phyloP scores from a whole-genome alignment of 2,797 vertebrate genomes.

The Aratinga solstitialis region DNA sequence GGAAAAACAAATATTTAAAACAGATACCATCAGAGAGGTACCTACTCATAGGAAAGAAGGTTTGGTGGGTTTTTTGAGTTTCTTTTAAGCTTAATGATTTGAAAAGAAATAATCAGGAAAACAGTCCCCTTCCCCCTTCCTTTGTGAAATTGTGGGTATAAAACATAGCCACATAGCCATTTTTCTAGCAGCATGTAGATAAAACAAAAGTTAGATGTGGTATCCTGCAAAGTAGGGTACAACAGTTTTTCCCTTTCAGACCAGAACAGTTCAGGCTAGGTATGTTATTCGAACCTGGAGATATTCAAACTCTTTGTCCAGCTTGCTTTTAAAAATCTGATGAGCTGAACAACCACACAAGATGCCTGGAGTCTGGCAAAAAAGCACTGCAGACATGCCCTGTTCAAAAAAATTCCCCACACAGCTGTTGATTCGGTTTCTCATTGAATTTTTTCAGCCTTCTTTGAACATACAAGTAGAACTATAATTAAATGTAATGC shows the following conservation, averaged over 20 bases:
- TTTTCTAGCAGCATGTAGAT: slow-evolving; percentile 37
- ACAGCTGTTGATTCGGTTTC: neutral
- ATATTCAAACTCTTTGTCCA: neutral
- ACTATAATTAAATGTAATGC: neutral
- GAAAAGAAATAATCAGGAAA: neutral
- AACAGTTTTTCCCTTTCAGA: neutral
- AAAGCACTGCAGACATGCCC: neutral
- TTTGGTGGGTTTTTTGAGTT: neutral
- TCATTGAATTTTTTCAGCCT: neutral
- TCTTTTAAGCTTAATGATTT: neutral
- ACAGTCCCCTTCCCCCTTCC: neutral
- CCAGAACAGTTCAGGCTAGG: neutral
- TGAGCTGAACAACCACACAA: neutral
- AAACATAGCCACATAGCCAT: slow-evolving; percentile 39
- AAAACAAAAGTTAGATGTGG: neutral
- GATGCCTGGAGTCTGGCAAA: neutral
- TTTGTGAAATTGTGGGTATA: slow-evolving; percentile 9
- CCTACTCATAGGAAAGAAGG: neutral
- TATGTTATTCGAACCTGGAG: neutral
- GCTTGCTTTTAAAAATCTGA: neutral
- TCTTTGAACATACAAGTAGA: neutral
- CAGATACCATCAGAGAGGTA: neutral
- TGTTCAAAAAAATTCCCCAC: neutral
- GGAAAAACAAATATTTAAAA: neutral
- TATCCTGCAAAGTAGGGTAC: neutral